Evolutionary conservation across 2,888 invertebrate genomes (phyloP), one percentile per base, ranked within the genome.

Genomic region (Mythimna lalbum): DNA sequence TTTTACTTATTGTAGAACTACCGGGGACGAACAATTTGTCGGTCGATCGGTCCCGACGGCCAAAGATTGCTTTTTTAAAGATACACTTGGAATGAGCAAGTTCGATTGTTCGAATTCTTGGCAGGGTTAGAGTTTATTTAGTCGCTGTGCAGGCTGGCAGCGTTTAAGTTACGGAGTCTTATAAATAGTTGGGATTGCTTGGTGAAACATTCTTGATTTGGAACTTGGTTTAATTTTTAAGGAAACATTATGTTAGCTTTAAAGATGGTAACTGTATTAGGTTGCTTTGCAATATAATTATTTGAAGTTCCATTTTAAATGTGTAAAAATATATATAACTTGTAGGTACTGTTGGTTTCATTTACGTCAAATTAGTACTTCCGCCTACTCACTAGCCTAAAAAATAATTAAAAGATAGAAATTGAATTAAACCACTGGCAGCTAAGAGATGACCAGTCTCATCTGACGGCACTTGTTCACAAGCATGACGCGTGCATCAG

Each of bases 1-100:
- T 86, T 85, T 82, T 85, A 83, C 85, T 83, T 84, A 86, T 86
- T 86, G 83, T 78, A 59, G 83, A 76, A 60, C 55, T 64, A 63
- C 67, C 61, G 62, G 74, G 55, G 71, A 80, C 72, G 69, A 64
- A 80, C 84, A 85, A 85, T 85, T 85, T 85, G 73, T 83, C 80
- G 84, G 73, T 82, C 72, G 78, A 84, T 82, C 80, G 80, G 71
- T 57, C 57, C 62, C 77, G 53, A 70, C 56, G 65, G 63, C 47
- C 50, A 78, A 69, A 72, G 76, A 83, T 83, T 81, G 79, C 78
- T 79, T 78, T 84, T 84, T 84, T 76, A 80, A 82, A 77, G 72
- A 74, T 70, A 66, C 59, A 67, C 60, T 73, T 55, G 59, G 63
- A 69, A 75, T 63, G 61, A 36, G 56, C 56, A 61, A 73, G 52